Evolutionary conservation across 2,888 invertebrate genomes (phyloP), one percentile per base, ranked within the genome.

Genomic region (Hypomecis atomaria): DNA sequence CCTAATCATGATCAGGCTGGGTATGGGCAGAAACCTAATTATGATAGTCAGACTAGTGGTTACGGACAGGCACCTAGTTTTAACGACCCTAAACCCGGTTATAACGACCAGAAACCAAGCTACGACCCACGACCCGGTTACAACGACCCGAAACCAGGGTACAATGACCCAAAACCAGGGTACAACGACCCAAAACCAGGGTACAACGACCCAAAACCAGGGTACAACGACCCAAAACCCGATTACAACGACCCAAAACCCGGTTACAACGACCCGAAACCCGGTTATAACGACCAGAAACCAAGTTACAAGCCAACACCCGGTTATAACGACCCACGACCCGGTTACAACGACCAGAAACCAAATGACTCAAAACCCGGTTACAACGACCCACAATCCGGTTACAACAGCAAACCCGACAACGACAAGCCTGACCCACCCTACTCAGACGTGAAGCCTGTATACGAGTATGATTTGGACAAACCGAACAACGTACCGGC

Each of bases 381-480:
- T 8, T 58, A 53, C 13, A 44, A 52, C 36, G 59, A 59, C 10
- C 40, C 48, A 0, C 48, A 57, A 48, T 10, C 40, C 8, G 40
- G 40, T 40, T 40, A 40, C 40, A 40, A 40, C 48, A 37, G 42
- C 38, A 70, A 70, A 45, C 38, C 38, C 7, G 53, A 48, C 37
- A 47, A 53, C 38, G 59, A 59, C 36, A 50, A 56, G 47, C 56
- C 59, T 4, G 59, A 57, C 7, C 56, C 66, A 38, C 62, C 68
- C 10, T 56, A 56, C 2, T 83, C 83, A 10, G 78, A 79, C 60
- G 66, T 88, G 0, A 90, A 84, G 65, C 92, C 92, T 3, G 92
- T 92, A 0, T 92, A 92, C 49, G 92, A 92, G 62, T 79, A 83
- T 47, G 90, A 87, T 0, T n/a, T 77, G 54, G 87, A 88, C 0